Evolutionary conservation across 2,797 vertebrate species (phyloP).

Genomic region (Mus spretus): DNA sequence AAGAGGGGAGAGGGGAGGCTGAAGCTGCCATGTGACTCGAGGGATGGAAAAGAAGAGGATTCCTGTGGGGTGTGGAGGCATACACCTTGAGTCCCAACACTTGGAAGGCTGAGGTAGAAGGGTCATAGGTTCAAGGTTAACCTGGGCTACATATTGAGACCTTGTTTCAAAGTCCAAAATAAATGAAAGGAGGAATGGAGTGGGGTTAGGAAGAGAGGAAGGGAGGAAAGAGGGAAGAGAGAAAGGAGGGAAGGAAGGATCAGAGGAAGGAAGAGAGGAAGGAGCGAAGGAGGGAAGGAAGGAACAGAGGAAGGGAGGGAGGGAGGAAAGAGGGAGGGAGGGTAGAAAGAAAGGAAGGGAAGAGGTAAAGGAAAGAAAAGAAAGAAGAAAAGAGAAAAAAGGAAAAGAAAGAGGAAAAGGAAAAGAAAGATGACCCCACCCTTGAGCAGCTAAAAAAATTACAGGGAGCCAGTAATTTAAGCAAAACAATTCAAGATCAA

Average conservation of each 20-base stretch:
- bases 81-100: background rate
- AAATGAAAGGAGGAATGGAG: background rate
- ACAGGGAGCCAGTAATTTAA: background rate
- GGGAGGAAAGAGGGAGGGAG: too few relatives aligned
- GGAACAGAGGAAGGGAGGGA: too few relatives aligned
- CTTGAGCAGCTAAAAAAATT: background rate
- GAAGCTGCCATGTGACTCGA: background rate
- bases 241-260: too few relatives aligned
- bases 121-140: background rate
- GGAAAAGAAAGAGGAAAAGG: too few relatives aligned
- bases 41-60: background rate
- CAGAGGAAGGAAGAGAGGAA: too few relatives aligned
- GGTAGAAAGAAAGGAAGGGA: too few relatives aligned
- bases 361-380: too few relatives aligned
- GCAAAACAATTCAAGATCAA: background rate
- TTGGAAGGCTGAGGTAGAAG: background rate
- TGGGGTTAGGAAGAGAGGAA: too few relatives aligned
- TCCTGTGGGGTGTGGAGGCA: background rate
- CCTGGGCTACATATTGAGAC: background rate
- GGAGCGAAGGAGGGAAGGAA: too few relatives aligned
- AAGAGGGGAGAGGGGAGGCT: background rate
- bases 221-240: background rate
- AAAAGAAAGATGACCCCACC: background rate
- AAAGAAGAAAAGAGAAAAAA: too few relatives aligned
- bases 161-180: background rate